phyloP scores from a whole-genome alignment of 2,888 invertebrate genomes.

The Stenoptilia bipunctidactyla region DNA sequence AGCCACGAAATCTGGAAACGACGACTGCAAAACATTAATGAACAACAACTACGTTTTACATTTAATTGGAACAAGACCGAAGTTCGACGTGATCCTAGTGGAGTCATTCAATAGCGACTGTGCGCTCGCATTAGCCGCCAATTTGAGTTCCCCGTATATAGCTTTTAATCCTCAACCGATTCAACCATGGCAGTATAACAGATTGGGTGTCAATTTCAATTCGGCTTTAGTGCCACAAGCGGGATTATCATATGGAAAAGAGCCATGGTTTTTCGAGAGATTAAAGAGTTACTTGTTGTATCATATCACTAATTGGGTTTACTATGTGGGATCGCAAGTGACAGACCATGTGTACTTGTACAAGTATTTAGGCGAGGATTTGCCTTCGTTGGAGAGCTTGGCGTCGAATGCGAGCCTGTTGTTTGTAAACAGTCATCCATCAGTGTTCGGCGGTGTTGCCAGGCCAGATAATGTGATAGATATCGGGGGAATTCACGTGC shows the following conservation, averaged over 20 bases:
- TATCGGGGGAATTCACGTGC: slow-evolving; percentile 75
- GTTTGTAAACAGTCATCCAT: slow-evolving; percentile 77
- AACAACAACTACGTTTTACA: slow-evolving; percentile 64
- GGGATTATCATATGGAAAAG: slow-evolving; percentile 48
- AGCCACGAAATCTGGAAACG: slow-evolving; percentile 58
- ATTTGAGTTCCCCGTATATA: slow-evolving; percentile 75
- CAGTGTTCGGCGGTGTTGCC: slow-evolving; percentile 71
- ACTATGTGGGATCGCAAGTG: slow-evolving; percentile 54
- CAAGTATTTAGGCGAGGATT: slow-evolving; percentile 60
- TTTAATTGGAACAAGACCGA: slow-evolving; percentile 56
- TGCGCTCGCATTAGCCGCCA: slow-evolving; percentile 76
- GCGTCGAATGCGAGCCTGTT: slow-evolving; percentile 69
- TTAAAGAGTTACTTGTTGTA: slow-evolving; percentile 50
- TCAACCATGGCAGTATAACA: slow-evolving; percentile 66
- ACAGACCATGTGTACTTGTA: slow-evolving; percentile 56
- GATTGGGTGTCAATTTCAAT: slow-evolving; percentile 63
- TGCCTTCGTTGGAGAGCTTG: slow-evolving; percentile 69
- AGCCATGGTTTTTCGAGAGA: slow-evolving; percentile 58
- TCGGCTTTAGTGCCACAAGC: slow-evolving; percentile 61
- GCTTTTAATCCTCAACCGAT: slow-evolving; percentile 67
- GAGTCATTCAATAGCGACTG: slow-evolving; percentile 84
- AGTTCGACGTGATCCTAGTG: slow-evolving; percentile 78
- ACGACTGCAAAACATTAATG: slow-evolving; percentile 61
- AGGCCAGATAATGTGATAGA: slow-evolving; percentile 73
- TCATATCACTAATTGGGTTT: slow-evolving; percentile 54